Evolutionary conservation across 2,888 invertebrate genomes (phyloP).

Genomic region (Dynastes maya): DNA sequence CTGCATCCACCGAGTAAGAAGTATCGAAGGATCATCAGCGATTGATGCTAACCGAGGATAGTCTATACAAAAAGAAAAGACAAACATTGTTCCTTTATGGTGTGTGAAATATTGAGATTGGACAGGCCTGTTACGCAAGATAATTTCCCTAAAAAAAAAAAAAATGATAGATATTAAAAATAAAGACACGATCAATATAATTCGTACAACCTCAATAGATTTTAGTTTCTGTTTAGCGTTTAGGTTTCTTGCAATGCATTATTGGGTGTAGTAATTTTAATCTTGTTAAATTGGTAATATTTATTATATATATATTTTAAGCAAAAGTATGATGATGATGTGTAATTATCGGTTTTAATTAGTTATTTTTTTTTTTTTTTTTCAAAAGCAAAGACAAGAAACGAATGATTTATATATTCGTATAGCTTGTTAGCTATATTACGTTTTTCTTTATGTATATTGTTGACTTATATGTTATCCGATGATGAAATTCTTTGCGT

Average conservation of each 20-base stretch:
- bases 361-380: background rate
- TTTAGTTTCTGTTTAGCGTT: conserved; percentile 36
- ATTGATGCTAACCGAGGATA: conserved; percentile 58
- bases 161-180: background rate
- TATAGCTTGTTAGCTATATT: conserved; percentile 31
- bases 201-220: conserved; percentile 45
- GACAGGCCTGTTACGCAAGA: background rate
- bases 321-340: conserved; percentile 1
- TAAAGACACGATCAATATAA: conserved; percentile 13
- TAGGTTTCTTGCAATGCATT: conserved; percentile 24
- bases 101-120: background rate
- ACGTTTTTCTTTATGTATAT: conserved; percentile 40
- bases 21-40: conserved; percentile 72
- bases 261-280: conserved; percentile 44
- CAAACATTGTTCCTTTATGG: conserved; percentile 18
- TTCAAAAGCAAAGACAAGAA: no score
- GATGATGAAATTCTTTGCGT: conserved; percentile 31
- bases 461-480: conserved; percentile 31
- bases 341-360: conserved; percentile 35
- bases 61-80: background rate
- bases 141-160: background rate
- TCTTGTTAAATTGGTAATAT: conserved; percentile 46
- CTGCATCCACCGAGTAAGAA: conserved; percentile 72
- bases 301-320: conserved; percentile 39
- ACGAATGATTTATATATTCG: background rate